Evolutionary conservation across 2,888 invertebrate genomes (phyloP).

Genomic region (Melitaea athalia): DNA sequence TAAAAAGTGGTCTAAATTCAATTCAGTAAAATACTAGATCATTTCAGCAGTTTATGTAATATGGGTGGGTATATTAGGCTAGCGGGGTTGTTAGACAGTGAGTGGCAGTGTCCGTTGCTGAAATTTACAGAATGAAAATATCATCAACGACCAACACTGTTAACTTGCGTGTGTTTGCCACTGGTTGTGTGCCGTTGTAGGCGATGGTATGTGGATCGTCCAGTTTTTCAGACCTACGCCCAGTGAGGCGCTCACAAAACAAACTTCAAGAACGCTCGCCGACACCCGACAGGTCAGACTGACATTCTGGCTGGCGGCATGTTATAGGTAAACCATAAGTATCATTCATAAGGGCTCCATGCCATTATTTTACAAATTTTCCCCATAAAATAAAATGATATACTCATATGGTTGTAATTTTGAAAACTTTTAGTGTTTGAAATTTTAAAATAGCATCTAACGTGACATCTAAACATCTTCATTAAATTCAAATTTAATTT

Average conservation of each 20-base stretch:
- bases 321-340: constrained; percentile 82
- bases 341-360: constrained; percentile 78
- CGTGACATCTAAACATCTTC: neutral
- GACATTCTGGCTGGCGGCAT: constrained; percentile 77
- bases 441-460: neutral
- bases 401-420: constrained; percentile 47
- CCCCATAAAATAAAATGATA: constrained; percentile 42
- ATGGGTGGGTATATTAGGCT: constrained; percentile 53
- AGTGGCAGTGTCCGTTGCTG: constrained; percentile 79
- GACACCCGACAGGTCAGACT: constrained; percentile 74
- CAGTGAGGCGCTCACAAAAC: constrained; percentile 76
- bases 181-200: constrained; percentile 78
- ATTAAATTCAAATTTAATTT: neutral
- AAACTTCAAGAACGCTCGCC: constrained; percentile 69
- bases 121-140: constrained; percentile 73
- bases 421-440: neutral
- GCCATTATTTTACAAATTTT: constrained; percentile 66
- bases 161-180: constrained; percentile 64
- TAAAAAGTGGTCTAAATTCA: constrained; percentile 52
- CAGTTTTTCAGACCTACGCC: constrained; percentile 82
- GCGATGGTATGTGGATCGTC: constrained; percentile 82
- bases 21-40: constrained; percentile 50
- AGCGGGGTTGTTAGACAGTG: constrained; percentile 60
- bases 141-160: constrained; percentile 77
- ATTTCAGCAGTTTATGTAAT: constrained; percentile 63